A percentile compares a stretch with the other conserved stretches of the same genome.
Evolutionary conservation across 2,797 vertebrate genomes (phyloP).

Genomic region (Microchirus variegatus): DNA sequence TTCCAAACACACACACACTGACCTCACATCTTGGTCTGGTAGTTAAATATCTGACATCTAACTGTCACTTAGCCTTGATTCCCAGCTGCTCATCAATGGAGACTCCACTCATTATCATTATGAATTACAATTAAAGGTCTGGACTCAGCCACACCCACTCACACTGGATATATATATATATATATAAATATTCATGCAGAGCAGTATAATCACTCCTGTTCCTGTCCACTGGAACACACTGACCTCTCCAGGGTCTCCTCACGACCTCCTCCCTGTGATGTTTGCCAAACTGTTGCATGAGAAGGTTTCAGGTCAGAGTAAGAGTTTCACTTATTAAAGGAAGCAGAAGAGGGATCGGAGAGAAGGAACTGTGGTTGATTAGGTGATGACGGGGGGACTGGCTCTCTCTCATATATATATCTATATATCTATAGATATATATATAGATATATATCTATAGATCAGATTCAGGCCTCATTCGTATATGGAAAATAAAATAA

Average conservation of each 20-base stretch:
- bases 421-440: too few species aligned
- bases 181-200: conserved; percentile 21
- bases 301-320: conserved; percentile 3
- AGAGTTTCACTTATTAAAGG: conserved; percentile 26
- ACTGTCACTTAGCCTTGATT: conserved; percentile 15
- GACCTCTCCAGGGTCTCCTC: conserved; percentile 19
- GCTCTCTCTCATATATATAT: not conserved
- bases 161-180: not conserved
- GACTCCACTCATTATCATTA: conserved; percentile 39
- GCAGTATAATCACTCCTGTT: conserved; percentile 29
- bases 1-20: too few species aligned
- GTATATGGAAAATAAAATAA: too few species aligned
- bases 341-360: conserved; percentile 28
- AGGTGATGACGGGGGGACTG: conserved; percentile 50
- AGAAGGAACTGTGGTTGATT: conserved; percentile 43
- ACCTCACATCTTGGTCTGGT: too few species aligned
- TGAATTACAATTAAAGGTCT: conserved; percentile 22
- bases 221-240: conserved; percentile 30
- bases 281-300: conserved; percentile 23
- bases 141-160: not conserved
- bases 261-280: conserved; percentile 11
- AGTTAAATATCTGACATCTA: conserved; percentile 14
- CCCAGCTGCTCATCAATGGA: conserved; percentile 56
- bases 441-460: too few species aligned
- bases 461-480: too few species aligned